Conservation (phyloP, 2,888 invertebrate species). For the Metallyticus violacea region DNA sequence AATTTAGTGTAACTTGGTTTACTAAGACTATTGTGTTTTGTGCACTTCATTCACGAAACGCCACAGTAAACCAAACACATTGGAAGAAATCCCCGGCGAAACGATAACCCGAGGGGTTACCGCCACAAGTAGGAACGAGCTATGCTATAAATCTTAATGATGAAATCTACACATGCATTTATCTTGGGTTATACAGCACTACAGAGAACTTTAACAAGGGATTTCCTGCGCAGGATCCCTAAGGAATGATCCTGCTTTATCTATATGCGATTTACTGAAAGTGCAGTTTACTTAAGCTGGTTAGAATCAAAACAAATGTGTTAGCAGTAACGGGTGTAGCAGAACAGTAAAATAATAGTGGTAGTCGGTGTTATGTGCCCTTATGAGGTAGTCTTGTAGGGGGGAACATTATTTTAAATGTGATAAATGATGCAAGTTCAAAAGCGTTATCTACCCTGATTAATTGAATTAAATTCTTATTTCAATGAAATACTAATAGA, state of each 20-base stretch:
- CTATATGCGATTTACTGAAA: background rate
- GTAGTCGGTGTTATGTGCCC: no score
- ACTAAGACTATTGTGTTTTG: no score
- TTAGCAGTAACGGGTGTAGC: background rate
- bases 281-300: background rate
- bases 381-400: no score
- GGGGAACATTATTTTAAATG: no score
- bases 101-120: background rate
- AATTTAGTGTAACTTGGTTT: no score
- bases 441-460: no score
- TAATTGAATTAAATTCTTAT: no score
- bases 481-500: no score
- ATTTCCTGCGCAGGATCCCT: background rate
- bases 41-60: no score
- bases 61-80: no score
- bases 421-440: no score
- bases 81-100: background rate
- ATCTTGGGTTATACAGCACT: background rate
- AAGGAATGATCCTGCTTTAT: background rate
- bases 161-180: background rate
- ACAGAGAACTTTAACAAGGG: background rate
- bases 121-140: background rate
- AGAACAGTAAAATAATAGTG: no score
- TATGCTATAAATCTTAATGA: background rate
- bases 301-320: background rate